These are phyloP conservation scores for Carabus problematicus DNA, from an alignment of 2,888 invertebrate genomes.

Conservation along the genomic window DNA sequence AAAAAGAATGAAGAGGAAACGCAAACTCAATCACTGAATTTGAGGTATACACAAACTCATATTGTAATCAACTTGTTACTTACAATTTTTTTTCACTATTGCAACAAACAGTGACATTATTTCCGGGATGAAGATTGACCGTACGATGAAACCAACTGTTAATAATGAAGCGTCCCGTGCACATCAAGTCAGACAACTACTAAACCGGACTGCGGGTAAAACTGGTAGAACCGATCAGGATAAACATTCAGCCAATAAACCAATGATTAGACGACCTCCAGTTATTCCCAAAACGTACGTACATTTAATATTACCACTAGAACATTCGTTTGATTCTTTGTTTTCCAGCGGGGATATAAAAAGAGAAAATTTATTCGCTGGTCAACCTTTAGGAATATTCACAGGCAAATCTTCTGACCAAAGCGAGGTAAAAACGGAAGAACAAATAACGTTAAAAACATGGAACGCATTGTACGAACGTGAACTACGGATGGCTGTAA, in stretches of 20 bases:
- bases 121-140: constrained; percentile 80
- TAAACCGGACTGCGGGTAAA: constrained; percentile 48
- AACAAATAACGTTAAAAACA: constrained; percentile 63
- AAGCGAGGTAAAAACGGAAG: constrained; percentile 50
- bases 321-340: neutral
- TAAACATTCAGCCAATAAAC: neutral
- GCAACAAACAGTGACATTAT: constrained; percentile 70
- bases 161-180: constrained; percentile 59
- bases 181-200: constrained; percentile 63
- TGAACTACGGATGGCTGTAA: constrained; percentile 71
- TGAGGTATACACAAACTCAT: constrained; percentile 45
- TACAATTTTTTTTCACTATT: constrained; percentile 12
- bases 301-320: neutral
- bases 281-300: constrained; percentile 21
- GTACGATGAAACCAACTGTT: constrained; percentile 55
- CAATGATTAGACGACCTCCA: constrained; percentile 17
- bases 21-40: constrained; percentile 31
- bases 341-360: constrained; percentile 50
- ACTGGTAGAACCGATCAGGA: constrained; percentile 12
- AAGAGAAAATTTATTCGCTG: constrained; percentile 69
- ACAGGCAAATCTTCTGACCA: constrained; percentile 53
- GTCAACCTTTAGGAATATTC: constrained; percentile 72
- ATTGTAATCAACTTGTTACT: constrained; percentile 7
- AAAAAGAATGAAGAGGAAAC: constrained; percentile 26
- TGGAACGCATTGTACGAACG: constrained; percentile 74